A percentile compares a stretch with the other conserved stretches of the same genome.
Evolutionary conservation across 1,140 invertebrate species (phyloP).

Genomic region (Bombus terrestris): DNA sequence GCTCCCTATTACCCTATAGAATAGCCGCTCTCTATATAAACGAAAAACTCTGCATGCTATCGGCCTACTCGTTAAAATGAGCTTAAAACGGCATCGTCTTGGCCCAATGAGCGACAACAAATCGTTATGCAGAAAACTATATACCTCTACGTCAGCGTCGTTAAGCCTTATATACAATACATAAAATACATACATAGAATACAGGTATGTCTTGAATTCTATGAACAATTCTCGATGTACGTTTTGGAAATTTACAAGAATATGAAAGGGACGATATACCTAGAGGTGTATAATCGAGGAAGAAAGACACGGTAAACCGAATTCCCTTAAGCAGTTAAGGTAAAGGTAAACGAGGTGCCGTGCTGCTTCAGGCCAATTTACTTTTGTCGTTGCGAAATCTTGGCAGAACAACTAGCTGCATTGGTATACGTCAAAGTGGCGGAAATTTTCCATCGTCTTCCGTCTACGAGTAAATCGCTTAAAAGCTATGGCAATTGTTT

Average conservation of each 20-base stretch:
- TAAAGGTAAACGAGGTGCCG: constrained; percentile 2
- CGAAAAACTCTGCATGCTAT: not conserved
- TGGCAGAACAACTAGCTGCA: not conserved
- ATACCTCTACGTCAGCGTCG: not conserved
- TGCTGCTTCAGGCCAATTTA: not conserved
- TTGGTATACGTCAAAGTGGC: not conserved
- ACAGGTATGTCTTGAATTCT: no score
- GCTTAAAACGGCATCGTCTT: not conserved
- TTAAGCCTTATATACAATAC: not conserved
- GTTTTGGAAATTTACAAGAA: not conserved
- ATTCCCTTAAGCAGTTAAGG: not conserved
- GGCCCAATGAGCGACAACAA: no score
- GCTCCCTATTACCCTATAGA: constrained; percentile 9
- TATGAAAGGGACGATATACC: not conserved
- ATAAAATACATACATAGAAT: not conserved
- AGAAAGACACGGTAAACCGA: not conserved
- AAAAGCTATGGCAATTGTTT: not conserved
- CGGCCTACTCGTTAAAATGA: not conserved
- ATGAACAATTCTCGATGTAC: no score
- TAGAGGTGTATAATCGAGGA: no score
- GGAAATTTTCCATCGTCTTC: not conserved
- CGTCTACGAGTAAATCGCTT: not conserved
- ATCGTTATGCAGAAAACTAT: not conserved
- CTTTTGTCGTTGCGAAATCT: not conserved
- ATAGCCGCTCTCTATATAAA: not conserved